A percentile compares a stretch with the other conserved stretches of the same genome.
Evolutionary conservation across 2,888 invertebrate species (phyloP).

Genomic region (Cremastinae sp.): DNA sequence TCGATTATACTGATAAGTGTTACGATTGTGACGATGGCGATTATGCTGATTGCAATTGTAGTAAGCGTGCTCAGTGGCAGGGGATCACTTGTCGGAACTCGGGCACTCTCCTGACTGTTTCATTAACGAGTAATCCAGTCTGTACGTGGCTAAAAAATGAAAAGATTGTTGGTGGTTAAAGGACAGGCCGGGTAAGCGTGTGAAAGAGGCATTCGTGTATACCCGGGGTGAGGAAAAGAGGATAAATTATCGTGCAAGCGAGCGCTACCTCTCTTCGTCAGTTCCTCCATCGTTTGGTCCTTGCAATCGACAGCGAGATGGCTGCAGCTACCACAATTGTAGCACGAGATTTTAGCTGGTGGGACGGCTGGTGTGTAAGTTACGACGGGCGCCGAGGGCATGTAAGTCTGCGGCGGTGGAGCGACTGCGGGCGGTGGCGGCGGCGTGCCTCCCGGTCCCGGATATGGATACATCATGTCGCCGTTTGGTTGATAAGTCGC

Average conservation of each 20-base stretch:
- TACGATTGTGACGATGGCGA: constrained; percentile 64
- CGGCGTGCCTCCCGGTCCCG: constrained; percentile 69
- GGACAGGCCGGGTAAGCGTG: background rate
- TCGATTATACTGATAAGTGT: constrained; percentile 62
- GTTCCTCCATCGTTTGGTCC: constrained; percentile 95
- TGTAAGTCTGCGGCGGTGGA: constrained; percentile 74
- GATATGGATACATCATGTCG: constrained; percentile 80
- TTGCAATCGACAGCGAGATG: constrained; percentile 94
- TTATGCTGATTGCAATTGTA: constrained; percentile 60
- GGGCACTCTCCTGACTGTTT: constrained; percentile 80
- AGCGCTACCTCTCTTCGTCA: constrained; percentile 83
- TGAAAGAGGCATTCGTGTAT: too few species aligned
- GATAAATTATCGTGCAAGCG: background rate
- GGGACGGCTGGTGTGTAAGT: constrained; percentile 81
- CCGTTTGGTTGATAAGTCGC: constrained; percentile 82
- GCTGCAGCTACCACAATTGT: constrained; percentile 93
- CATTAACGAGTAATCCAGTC: constrained; percentile 80
- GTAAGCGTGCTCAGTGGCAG: constrained; percentile 72
- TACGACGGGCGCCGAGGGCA: constrained; percentile 74
- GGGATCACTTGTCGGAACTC: constrained; percentile 81
- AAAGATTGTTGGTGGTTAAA: background rate
- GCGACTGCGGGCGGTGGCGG: constrained; percentile 69
- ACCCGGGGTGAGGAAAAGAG: too few species aligned
- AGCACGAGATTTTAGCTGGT: constrained; percentile 89
- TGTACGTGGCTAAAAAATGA: constrained; percentile 79